phyloP scores from a whole-genome alignment of 2,888 invertebrate species.

The Deilephila porcellus region DNA sequence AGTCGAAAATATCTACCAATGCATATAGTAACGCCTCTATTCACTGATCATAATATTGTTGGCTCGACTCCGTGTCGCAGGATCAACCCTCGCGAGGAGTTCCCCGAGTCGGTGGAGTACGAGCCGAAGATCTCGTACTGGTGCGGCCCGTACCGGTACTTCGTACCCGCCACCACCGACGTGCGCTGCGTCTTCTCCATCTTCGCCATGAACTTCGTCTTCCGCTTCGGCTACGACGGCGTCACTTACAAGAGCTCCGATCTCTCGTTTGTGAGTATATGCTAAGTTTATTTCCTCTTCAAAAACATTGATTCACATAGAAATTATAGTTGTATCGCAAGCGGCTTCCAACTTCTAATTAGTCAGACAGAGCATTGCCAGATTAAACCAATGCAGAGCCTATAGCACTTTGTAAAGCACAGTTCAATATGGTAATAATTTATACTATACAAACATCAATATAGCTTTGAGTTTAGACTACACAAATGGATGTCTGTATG shows the following conservation, averaged over 20 bases:
- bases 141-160: conserved; percentile 79
- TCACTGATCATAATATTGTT: not conserved
- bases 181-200: conserved; percentile 79
- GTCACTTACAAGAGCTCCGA: conserved; percentile 78
- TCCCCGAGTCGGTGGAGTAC: conserved; percentile 79
- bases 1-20: too few relatives aligned
- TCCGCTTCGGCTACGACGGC: conserved; percentile 77
- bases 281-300: not conserved
- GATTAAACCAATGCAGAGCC: too few relatives aligned
- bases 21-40: not conserved
- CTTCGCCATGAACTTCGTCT: conserved; percentile 78
- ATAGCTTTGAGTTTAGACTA: too few relatives aligned
- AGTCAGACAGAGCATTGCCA: too few relatives aligned
- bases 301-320: too few relatives aligned
- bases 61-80: conserved; percentile 45
- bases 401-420: too few relatives aligned
- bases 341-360: too few relatives aligned
- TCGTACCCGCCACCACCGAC: conserved; percentile 78
- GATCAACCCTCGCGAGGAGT: conserved; percentile 78
- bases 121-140: conserved; percentile 79
- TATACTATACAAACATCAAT: too few relatives aligned
- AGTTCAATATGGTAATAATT: too few relatives aligned
- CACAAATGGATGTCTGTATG: too few relatives aligned
- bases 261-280: conserved; percentile 71
- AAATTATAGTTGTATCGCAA: too few relatives aligned